phyloP scores from a whole-genome alignment of 2,888 invertebrate genomes.

The Nymphalis urticae region DNA sequence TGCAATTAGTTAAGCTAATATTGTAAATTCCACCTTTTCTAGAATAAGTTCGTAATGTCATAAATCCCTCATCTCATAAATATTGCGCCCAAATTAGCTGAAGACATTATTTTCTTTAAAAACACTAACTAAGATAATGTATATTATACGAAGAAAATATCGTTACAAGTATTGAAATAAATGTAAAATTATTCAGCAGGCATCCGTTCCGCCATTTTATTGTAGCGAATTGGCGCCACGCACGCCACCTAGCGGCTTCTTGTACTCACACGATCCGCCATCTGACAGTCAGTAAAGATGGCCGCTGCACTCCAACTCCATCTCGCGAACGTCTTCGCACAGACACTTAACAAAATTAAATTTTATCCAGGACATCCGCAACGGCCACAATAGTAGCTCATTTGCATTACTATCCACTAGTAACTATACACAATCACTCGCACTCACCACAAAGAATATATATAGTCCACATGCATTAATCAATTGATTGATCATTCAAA shows the following conservation, averaged over 20 bases:
- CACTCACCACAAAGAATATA: slow-evolving; percentile 3
- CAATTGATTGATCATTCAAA: background rate
- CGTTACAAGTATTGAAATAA: slow-evolving; percentile 25
- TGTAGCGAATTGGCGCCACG: slow-evolving; percentile 60
- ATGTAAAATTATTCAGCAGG: slow-evolving; percentile 78
- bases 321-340: slow-evolving; percentile 44
- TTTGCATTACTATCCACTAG: slow-evolving; percentile 52
- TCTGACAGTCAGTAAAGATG: slow-evolving; percentile 63
- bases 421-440: slow-evolving; percentile 6
- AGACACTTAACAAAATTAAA: slow-evolving; percentile 55
- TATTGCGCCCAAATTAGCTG: background rate
- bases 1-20: too few species aligned
- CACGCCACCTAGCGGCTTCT: slow-evolving; percentile 72
- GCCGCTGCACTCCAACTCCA: slow-evolving; percentile 53
- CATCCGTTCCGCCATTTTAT: slow-evolving; percentile 63
- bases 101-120: background rate
- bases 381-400: slow-evolving; percentile 49
- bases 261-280: slow-evolving; percentile 60
- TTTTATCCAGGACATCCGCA: slow-evolving; percentile 47
- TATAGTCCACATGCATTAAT: background rate
- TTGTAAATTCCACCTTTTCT: too few species aligned
- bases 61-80: background rate
- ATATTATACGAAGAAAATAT: slow-evolving; percentile 14
- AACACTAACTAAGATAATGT: background rate
- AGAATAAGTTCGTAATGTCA: too few species aligned